phyloP scores from a whole-genome alignment of 1,140 invertebrate species.

The Prorops nasuta region DNA sequence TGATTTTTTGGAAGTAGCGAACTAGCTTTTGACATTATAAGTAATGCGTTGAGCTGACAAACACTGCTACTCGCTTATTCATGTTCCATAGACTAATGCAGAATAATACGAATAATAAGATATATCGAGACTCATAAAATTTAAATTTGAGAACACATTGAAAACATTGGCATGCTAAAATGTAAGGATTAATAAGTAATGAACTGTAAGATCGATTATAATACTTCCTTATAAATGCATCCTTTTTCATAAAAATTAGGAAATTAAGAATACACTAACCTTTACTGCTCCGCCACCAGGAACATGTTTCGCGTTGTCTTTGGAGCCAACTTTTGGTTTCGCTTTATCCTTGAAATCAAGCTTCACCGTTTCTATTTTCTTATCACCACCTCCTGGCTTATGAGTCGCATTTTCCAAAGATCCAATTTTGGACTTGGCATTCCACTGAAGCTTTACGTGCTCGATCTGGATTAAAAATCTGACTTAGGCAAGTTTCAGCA shows the following conservation, averaged over 20 bases:
- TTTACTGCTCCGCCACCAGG: constrained; percentile 88
- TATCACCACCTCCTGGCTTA: constrained; percentile 88
- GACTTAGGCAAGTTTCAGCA: not conserved
- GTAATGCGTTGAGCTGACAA: too few relatives aligned
- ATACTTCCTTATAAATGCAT: too few relatives aligned
- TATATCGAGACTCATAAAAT: not conserved
- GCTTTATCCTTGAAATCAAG: constrained; percentile 90
- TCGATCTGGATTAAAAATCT: constrained; percentile 72
- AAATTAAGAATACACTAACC: too few relatives aligned
- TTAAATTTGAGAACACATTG: not conserved
- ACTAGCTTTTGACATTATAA: too few relatives aligned
- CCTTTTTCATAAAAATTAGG: too few relatives aligned
- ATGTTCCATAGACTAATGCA: not conserved
- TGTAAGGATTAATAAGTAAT: not conserved
- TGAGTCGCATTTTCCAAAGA: constrained; percentile 92
- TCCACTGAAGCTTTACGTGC: constrained; percentile 87
- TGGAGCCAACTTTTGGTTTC: constrained; percentile 88
- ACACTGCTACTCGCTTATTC: not conserved
- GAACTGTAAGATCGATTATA: too few relatives aligned
- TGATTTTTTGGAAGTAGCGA: too few relatives aligned
- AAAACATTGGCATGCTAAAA: constrained; percentile 5
- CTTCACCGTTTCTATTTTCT: constrained; percentile 88
- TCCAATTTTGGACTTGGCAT: constrained; percentile 89
- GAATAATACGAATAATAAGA: not conserved
- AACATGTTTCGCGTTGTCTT: constrained; percentile 85